Base-by-base conservation (phyloP, 2,113 vertebrate species). In the Morone chrysops region DNA sequence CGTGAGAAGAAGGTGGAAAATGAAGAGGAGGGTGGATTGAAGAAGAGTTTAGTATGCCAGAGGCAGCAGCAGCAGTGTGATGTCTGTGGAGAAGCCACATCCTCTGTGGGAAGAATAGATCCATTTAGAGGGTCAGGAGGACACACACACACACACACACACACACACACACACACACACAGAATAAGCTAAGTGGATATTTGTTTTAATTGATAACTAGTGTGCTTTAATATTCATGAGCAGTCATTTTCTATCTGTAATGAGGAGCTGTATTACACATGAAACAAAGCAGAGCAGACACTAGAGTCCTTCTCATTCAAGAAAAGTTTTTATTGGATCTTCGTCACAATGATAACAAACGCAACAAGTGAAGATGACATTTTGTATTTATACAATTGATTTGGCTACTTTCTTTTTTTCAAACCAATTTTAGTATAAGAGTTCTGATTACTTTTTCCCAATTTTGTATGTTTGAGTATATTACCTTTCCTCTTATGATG, bases 31-130 rank as follows among this genome's bases (percentile, higher is more conserved):
- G 31, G 51, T 65, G 63, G 70, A 81, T 67, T 41, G 80, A 85
- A 57, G 82, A 70, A 61, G 82, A 75, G 75, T 88, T 91, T 93
- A 91, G 83, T 87, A 89, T 93, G 81, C 87, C 53, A 47, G 75
- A 71, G 84, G 69, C 76, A 45, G 76, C 68, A 56, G 65, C 50
- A 43, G 66, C 41, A 22, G 41, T 10, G 14, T 54, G 75, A 60
- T 69, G 85, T 74, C 75, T 89, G 75, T 61, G 53, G 75, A 78
- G 74, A 87, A 83, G 68, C 76, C 59, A 86, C 84, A 88, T 90
- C 83, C 78, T 89, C 74, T 67, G 1, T 38, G 56, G 66, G 63
- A 83, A 92, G 79, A 93, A 90, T 75, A 75, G 78, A 70, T 70
- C 67, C 65, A 81, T 92, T 89, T 81, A 90, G 60, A 84, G 62